Percentiles rank a stretch among this genome's conserved stretches.
These are phyloP conservation scores for Oedothorax gibbosus DNA, from an alignment of 1,140 invertebrate genomes.

Conservation along the genomic window DNA sequence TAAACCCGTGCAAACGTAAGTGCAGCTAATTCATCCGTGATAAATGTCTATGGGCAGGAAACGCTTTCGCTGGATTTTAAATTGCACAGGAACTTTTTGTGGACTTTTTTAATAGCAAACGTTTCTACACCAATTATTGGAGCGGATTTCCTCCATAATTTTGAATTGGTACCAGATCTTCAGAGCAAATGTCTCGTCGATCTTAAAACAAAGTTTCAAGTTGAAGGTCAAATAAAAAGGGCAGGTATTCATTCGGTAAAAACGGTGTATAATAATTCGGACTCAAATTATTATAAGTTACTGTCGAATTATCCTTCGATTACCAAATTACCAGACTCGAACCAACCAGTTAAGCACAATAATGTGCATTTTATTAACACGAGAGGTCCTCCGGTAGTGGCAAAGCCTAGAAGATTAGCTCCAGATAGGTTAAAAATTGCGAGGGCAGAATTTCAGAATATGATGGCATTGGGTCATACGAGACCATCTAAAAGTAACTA, in stretches of 20 bases:
- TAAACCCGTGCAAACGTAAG: neutral
- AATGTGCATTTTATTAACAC: constrained; percentile 48
- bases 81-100: constrained; percentile 21
- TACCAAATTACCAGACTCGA: neutral
- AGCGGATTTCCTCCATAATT: constrained; percentile 29
- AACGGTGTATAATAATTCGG: too few species aligned
- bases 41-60: constrained; percentile 5
- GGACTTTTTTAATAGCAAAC: constrained; percentile 14
- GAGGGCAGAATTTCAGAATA: constrained; percentile 43
- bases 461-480: constrained; percentile 52
- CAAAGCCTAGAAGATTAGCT: constrained; percentile 28
- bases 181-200: too few species aligned
- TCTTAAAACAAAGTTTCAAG: too few species aligned
- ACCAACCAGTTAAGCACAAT: constrained; percentile 33
- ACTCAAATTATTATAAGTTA: too few species aligned
- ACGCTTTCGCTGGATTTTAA: constrained; percentile 25
- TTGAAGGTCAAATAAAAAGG: too few species aligned
- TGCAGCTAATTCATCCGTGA: constrained; percentile 21
- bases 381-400: constrained; percentile 32
- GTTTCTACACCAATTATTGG: constrained; percentile 16
- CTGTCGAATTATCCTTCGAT: neutral
- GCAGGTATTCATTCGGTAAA: too few species aligned
- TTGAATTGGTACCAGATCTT: too few species aligned
- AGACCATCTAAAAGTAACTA: too few species aligned
- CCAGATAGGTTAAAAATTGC: constrained; percentile 46